Percentiles rank a stretch among this genome's conserved stretches.
phyloP scores from a whole-genome alignment of 2,888 invertebrate genomes.

The Aphrophora alni region DNA sequence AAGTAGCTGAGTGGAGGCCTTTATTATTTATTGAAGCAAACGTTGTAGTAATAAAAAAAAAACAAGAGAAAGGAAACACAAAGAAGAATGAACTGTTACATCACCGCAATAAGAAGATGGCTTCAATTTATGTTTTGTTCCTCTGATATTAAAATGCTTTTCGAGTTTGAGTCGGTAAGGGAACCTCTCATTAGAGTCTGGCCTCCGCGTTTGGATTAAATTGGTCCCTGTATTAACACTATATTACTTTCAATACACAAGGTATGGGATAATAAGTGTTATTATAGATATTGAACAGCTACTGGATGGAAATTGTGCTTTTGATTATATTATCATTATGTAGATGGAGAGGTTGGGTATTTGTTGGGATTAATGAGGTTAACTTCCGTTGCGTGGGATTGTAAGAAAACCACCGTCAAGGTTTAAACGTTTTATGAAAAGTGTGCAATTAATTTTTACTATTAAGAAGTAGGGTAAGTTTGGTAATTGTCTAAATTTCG shows the following conservation, averaged over 20 bases:
- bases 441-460: too few relatives aligned
- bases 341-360: neutral
- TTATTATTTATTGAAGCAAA: constrained; percentile 34
- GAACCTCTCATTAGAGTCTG: neutral
- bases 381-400: neutral
- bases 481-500: too few relatives aligned
- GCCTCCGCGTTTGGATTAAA: neutral
- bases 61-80: neutral
- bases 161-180: neutral
- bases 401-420: too few relatives aligned
- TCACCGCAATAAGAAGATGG: neutral
- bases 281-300: neutral
- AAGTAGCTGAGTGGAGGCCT: constrained; percentile 28
- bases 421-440: too few relatives aligned
- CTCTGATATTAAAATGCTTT: neutral
- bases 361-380: neutral
- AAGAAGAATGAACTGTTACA: neutral
- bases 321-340: neutral
- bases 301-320: neutral
- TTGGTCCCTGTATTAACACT: neutral
- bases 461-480: too few relatives aligned
- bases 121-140: neutral
- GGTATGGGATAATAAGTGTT: neutral
- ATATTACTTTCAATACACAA: neutral
- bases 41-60: neutral